Conservation (phyloP, 2,113 vertebrate genomes). For the Chiloscyllium plagiosum region DNA sequence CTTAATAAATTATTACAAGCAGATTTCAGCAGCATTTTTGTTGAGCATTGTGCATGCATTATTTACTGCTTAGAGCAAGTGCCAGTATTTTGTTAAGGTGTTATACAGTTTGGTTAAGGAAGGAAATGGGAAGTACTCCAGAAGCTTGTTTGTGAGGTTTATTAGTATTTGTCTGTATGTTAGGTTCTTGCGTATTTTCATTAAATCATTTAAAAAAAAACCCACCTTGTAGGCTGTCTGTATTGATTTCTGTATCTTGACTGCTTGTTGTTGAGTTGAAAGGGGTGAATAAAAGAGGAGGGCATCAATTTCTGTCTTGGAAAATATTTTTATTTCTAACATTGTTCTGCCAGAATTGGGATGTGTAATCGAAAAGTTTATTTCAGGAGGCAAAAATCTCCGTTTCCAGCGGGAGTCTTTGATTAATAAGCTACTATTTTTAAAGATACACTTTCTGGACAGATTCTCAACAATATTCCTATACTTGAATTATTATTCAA, state of each 20-base stretch:
- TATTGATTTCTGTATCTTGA: background rate
- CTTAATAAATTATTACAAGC: background rate
- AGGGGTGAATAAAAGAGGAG: background rate
- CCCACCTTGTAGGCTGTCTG: background rate
- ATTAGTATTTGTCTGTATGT: background rate
- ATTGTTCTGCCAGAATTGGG: background rate
- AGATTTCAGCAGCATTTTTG: background rate
- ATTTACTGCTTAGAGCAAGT: background rate
- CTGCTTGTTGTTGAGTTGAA: background rate
- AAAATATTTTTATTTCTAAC: background rate
- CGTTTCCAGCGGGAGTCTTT: background rate
- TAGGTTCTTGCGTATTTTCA: background rate
- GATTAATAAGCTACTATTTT: background rate
- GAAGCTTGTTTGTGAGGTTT: background rate
- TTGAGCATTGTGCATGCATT: background rate
- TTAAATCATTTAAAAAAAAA: background rate
- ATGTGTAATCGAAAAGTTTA: background rate
- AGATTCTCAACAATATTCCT: background rate
- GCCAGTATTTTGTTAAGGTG: background rate
- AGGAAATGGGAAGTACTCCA: background rate
- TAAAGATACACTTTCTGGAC: background rate
- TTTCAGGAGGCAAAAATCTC: background rate
- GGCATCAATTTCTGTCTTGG: background rate
- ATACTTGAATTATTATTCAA: background rate
- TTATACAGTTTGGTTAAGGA: background rate